phyloP scores from a whole-genome alignment of 2,113 vertebrate species.

The Parotia lawesii region DNA sequence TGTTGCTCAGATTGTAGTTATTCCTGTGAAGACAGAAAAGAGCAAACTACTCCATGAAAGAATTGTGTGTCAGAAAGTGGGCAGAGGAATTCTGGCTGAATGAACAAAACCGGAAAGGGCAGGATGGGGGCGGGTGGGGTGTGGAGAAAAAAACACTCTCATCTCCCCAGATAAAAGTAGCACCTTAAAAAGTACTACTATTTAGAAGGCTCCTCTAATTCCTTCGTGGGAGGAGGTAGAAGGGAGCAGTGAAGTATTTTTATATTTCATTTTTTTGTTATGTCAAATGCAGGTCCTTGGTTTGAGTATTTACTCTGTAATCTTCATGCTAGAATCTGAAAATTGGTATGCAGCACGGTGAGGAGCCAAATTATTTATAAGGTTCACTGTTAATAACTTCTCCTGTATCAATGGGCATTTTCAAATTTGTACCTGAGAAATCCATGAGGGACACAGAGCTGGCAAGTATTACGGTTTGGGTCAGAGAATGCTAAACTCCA shows the following conservation, averaged over 20 bases:
- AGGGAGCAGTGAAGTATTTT: background rate
- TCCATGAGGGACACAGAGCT: background rate
- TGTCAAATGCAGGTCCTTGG: background rate
- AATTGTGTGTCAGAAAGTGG: background rate
- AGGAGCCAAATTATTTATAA: background rate
- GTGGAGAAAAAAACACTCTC: background rate
- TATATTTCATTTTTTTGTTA: background rate
- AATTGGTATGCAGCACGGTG: background rate
- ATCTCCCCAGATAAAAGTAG: background rate
- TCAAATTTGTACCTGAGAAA: background rate
- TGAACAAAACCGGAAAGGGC: fast-evolving
- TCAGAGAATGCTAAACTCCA: background rate
- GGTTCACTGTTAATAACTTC: background rate
- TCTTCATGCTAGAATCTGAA: background rate
- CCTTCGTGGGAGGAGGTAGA: fast-evolving
- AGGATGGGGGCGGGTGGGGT: fast-evolving
- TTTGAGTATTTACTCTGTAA: background rate
- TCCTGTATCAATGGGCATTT: background rate
- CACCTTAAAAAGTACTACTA: background rate
- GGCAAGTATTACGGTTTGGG: background rate
- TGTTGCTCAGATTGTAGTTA: background rate
- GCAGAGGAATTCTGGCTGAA: background rate
- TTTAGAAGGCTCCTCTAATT: background rate
- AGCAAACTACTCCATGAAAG: background rate
- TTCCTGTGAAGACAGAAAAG: background rate